Evolutionary conservation across 2,113 vertebrate species (phyloP).

Genomic region (Macquaria ambigua): DNA sequence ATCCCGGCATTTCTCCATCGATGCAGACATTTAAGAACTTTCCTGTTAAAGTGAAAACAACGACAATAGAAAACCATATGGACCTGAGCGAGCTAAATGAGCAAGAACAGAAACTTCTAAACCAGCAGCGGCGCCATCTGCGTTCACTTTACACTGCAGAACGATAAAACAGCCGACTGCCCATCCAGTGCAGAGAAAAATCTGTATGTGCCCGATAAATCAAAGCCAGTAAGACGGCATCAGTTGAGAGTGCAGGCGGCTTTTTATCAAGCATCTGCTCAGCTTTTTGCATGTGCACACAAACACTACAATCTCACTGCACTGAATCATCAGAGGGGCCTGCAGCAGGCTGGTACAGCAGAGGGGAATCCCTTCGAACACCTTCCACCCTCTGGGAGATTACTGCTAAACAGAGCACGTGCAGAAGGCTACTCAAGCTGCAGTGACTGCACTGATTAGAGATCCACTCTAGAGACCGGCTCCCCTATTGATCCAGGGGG

Average conservation of each 20-base stretch:
- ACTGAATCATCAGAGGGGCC: not conserved
- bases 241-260: not conserved
- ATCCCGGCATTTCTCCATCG: not conserved
- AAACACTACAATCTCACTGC: not conserved
- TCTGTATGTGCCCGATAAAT: conserved; percentile 29
- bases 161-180: conserved; percentile 11
- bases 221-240: not conserved
- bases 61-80: conserved; percentile 31
- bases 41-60: conserved; percentile 18
- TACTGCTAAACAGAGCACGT: conserved; percentile 37
- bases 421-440: conserved; percentile 43
- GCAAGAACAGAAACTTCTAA: conserved; percentile 16
- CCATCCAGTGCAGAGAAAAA: conserved; percentile 3
- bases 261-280: conserved; percentile 38
- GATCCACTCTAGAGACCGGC: not conserved
- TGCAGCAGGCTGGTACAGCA: conserved; percentile 24
- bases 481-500: conserved; percentile 22
- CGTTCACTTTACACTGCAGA: conserved; percentile 40
- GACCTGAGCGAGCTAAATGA: conserved; percentile 45
- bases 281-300: not conserved
- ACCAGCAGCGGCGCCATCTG: conserved; percentile 57
- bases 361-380: conserved; percentile 59
- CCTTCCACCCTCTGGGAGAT: conserved; percentile 4
- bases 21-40: not conserved
- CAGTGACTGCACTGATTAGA: conserved; percentile 48